Percentiles rank a stretch among this genome's conserved stretches.
Conservation (phyloP, 2,797 vertebrate species). For the Eleutherodactylus coqui region DNA sequence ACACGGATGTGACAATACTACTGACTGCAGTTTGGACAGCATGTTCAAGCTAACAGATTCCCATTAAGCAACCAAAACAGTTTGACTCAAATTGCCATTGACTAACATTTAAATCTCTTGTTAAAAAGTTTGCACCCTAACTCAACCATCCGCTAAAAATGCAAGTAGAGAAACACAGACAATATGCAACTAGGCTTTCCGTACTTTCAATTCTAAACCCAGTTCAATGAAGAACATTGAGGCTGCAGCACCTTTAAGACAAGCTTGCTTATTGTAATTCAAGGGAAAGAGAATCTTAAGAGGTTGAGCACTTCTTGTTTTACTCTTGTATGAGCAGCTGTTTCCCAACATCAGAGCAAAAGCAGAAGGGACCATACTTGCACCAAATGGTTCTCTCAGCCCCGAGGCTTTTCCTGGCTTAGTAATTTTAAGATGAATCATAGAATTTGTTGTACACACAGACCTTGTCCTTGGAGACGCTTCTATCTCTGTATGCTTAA, state of each 20-base stretch:
- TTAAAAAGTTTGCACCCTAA: too few relatives aligned
- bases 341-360: conserved; percentile 46
- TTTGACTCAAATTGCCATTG: too few relatives aligned
- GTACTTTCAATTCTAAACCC: not conserved
- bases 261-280: not conserved
- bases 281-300: conserved; percentile 9
- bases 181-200: not conserved
- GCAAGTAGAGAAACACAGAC: not conserved
- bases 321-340: conserved; percentile 47
- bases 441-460: conserved; percentile 66
- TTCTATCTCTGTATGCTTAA: conserved; percentile 60
- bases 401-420: conserved; percentile 48
- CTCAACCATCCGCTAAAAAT: not conserved
- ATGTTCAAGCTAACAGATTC: too few relatives aligned
- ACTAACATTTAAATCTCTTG: too few relatives aligned
- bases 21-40: too few relatives aligned
- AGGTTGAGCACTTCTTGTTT: conserved; percentile 53
- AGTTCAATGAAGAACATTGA: not conserved
- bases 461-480: conserved; percentile 53
- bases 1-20: too few relatives aligned
- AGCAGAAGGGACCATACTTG: conserved; percentile 42
- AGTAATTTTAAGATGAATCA: conserved; percentile 67
- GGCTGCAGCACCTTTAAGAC: not conserved
- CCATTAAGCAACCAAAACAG: too few relatives aligned
- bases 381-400: conserved; percentile 42